phyloP scores from a whole-genome alignment of 2,797 vertebrate genomes.

The Bufotes viridis region DNA sequence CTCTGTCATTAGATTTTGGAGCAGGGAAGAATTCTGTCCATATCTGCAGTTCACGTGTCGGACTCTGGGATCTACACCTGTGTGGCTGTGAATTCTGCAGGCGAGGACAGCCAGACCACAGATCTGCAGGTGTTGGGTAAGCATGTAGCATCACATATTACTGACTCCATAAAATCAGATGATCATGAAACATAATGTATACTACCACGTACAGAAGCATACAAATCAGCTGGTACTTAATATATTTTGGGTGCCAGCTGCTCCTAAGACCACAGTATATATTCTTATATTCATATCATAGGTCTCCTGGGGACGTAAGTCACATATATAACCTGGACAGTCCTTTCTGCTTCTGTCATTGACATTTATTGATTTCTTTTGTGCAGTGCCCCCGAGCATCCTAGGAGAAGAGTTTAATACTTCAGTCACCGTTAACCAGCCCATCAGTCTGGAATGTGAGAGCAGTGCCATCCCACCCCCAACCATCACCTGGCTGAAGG shows the following conservation, averaged over 20 bases:
- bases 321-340: too few relatives aligned
- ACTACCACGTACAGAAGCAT: too few relatives aligned
- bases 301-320: too few relatives aligned
- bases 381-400: conserved; percentile 63
- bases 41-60: conserved; percentile 65
- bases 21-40: conserved; percentile 71
- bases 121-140: conserved; percentile 66
- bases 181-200: too few relatives aligned
- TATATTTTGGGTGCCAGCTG: too few relatives aligned
- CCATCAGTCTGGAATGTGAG: conserved; percentile 66
- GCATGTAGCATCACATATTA: conserved; percentile 35
- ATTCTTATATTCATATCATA: too few relatives aligned
- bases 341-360: not conserved
- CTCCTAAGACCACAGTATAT: too few relatives aligned
- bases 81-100: conserved; percentile 68
- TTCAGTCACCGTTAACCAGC: conserved; percentile 61
- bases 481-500: conserved; percentile 70
- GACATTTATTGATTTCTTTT: not conserved
- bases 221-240: too few relatives aligned
- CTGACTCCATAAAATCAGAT: not conserved
- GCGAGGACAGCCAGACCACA: conserved; percentile 77
- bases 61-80: conserved; percentile 72
- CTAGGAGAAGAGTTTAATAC: conserved; percentile 68
- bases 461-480: not conserved
- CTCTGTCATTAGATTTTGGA: not conserved